These are phyloP conservation scores for Danio choprae DNA, from an alignment of 2,797 vertebrate genomes.

Conservation along the genomic window DNA sequence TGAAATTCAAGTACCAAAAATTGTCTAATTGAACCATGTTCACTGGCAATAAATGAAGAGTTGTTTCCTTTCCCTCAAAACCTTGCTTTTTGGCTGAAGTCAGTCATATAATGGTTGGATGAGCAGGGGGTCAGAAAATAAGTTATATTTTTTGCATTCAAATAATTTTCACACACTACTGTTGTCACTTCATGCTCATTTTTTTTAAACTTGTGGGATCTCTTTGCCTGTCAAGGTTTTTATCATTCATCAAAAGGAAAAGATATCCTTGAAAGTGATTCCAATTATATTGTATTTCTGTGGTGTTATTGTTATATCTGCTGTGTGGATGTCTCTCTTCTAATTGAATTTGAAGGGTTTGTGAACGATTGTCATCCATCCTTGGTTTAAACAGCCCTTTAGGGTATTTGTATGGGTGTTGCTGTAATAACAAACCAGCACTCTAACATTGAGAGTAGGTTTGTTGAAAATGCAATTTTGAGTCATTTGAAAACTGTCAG, in stretches of 20 bases:
- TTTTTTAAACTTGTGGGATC: neutral
- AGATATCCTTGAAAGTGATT: neutral
- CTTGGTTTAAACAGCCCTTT: neutral
- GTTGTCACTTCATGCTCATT: neutral
- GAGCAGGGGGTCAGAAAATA: no score
- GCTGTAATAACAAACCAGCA: neutral
- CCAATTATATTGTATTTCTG: neutral
- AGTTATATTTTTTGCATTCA: no score
- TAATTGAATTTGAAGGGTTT: neutral
- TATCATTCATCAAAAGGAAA: neutral
- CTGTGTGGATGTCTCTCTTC: neutral
- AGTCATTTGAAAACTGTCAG: neutral
- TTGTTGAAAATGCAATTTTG: constrained; percentile 5
- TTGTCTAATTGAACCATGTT: no score
- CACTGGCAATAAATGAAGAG: no score
- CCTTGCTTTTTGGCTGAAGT: no score
- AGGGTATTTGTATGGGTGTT: neutral
- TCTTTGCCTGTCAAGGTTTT: neutral
- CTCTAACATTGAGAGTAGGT: neutral
- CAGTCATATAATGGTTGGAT: no score
- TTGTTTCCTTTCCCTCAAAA: no score
- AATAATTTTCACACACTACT: neutral
- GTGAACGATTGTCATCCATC: neutral
- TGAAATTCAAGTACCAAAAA: no score
- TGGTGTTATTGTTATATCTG: neutral